These are phyloP conservation scores for Bruchidius siliquastri DNA, from an alignment of 2,888 invertebrate species.

Conservation along the genomic window DNA sequence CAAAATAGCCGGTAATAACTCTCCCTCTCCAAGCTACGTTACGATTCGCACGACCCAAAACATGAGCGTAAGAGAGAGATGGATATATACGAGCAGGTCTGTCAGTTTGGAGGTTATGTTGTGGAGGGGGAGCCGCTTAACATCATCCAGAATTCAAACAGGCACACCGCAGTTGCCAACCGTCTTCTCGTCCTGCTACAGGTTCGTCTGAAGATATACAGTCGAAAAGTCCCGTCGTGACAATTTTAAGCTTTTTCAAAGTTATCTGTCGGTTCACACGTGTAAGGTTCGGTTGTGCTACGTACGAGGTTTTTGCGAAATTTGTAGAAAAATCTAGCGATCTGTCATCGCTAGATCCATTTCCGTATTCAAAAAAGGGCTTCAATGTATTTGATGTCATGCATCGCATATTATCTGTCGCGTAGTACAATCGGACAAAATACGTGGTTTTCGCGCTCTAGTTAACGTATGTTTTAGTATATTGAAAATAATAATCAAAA, in stretches of 20 bases:
- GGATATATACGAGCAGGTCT: background rate
- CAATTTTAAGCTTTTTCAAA: background rate
- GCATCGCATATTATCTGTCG: too few species aligned
- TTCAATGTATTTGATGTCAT: too few species aligned
- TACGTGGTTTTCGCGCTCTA: too few species aligned
- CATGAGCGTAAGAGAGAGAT: background rate
- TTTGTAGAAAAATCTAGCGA: background rate
- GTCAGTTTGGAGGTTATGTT: background rate
- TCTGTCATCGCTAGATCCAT: too few species aligned
- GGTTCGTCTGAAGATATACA: background rate
- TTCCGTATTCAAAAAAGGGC: too few species aligned
- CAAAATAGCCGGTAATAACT: slow-evolving; percentile 27
- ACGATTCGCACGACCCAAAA: background rate
- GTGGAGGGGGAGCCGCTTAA: background rate
- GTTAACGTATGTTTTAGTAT: too few species aligned
- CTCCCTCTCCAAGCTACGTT: background rate
- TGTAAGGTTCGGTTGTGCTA: background rate
- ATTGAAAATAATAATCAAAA: too few species aligned
- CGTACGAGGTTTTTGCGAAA: background rate
- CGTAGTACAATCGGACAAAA: too few species aligned
- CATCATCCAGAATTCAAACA: background rate
- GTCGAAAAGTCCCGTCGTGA: background rate
- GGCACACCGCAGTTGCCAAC: background rate
- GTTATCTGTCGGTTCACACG: background rate
- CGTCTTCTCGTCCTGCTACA: background rate